phyloP scores from a whole-genome alignment of 2,888 invertebrate species.

The Hedya salicella region DNA sequence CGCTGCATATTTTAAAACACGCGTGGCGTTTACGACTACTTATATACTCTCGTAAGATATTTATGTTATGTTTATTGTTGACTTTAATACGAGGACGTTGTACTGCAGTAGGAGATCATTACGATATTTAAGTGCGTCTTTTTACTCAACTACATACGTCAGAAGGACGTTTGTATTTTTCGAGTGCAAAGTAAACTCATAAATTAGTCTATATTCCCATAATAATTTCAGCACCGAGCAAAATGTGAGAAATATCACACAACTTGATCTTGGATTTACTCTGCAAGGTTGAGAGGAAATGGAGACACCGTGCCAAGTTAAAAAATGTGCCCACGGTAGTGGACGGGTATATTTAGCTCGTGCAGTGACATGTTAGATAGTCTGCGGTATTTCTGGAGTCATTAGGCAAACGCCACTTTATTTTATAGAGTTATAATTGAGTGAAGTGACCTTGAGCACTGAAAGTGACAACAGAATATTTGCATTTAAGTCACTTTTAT shows the following conservation, averaged over 20 bases:
- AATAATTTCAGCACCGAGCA: slow-evolving; percentile 47
- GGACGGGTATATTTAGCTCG: slow-evolving; percentile 72
- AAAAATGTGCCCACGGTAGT: slow-evolving; percentile 67
- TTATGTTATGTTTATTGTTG: not conserved
- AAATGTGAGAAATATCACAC: slow-evolving; percentile 57
- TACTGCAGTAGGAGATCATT: not conserved
- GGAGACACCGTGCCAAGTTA: slow-evolving; percentile 65
- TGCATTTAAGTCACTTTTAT: slow-evolving; percentile 1
- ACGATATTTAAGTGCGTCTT: not conserved
- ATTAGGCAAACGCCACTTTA: slow-evolving; percentile 53
- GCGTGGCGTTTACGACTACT: not conserved
- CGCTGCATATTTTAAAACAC: not conserved
- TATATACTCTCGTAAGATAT: not conserved
- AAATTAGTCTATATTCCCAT: not conserved
- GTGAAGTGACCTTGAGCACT: slow-evolving; percentile 7
- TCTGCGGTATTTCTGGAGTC: slow-evolving; percentile 62
- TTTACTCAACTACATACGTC: not conserved
- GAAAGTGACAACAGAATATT: not conserved
- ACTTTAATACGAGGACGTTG: not conserved
- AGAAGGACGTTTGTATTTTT: too few species aligned
- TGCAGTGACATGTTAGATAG: slow-evolving; percentile 65
- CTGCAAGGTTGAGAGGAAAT: slow-evolving; percentile 74
- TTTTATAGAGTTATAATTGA: slow-evolving; percentile 37
- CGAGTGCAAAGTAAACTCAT: too few species aligned
- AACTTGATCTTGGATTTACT: slow-evolving; percentile 65